These are phyloP conservation scores for Cettia cetti DNA, from an alignment of 2,113 vertebrate species.

Conservation along the genomic window DNA sequence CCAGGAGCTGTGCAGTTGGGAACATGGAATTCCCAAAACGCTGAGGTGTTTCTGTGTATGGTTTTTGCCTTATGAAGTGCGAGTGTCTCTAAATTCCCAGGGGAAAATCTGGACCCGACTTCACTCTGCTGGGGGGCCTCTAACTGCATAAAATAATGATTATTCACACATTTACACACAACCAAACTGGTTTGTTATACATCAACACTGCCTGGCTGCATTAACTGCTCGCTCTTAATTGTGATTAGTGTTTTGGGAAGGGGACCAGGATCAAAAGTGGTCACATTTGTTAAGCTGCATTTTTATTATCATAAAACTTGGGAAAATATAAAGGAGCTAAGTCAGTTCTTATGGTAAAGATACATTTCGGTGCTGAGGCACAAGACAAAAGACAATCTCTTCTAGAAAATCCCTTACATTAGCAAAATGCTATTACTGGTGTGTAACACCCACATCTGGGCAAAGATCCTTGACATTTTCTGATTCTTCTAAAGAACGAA, in stretches of 20 bases:
- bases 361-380: background rate
- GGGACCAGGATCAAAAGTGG: background rate
- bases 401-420: conserved; percentile 9
- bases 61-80: background rate
- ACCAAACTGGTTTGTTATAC: background rate
- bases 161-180: background rate
- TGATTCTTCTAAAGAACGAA: conserved; percentile 65
- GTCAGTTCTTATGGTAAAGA: conserved; percentile 1
- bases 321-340: background rate
- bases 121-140: background rate
- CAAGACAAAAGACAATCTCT: background rate
- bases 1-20: background rate
- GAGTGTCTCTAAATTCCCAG: background rate
- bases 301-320: conserved; percentile 41
- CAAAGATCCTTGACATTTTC: conserved; percentile 15
- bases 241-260: background rate
- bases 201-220: background rate
- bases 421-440: conserved; percentile 66
- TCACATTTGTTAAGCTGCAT: background rate
- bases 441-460: conserved; percentile 53
- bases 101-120: background rate
- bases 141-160: background rate
- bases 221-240: background rate
- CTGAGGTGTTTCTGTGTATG: rapidly evolving
- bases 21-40: background rate